Percentiles rank a stretch among this genome's conserved stretches.
Conservation (phyloP, 2,797 vertebrate species). For the Pygocentrus nattereri region DNA sequence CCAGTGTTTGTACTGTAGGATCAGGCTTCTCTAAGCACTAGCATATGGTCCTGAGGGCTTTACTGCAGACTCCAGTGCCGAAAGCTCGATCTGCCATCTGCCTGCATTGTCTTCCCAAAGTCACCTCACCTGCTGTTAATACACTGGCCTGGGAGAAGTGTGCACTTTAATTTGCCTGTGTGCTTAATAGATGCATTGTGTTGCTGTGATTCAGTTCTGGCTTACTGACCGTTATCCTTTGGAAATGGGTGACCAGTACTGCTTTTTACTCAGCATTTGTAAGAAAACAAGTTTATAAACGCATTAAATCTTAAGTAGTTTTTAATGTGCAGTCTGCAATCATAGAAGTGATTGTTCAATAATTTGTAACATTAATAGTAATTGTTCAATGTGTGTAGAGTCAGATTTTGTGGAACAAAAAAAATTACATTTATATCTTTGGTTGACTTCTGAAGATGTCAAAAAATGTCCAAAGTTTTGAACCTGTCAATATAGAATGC, state of each 20-base stretch:
- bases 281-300: background rate
- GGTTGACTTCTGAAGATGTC: no score
- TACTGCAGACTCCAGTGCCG: slow-evolving; percentile 21
- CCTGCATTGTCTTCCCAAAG: background rate
- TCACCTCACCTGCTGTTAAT: slow-evolving; percentile 35
- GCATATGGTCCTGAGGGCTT: slow-evolving; percentile 41
- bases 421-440: no score
- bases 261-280: slow-evolving; percentile 4
- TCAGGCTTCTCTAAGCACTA: background rate
- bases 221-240: background rate
- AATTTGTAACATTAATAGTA: no score
- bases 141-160: background rate
- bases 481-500: no score
- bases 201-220: background rate
- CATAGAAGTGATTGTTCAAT: no score
- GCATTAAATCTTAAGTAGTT: no score
- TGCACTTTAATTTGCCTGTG: background rate
- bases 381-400: no score
- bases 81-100: slow-evolving; percentile 43
- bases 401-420: no score
- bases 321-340: no score
- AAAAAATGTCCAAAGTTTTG: no score
- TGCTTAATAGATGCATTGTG: background rate
- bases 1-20: background rate
- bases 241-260: no score